phyloP scores from a whole-genome alignment of 2,113 vertebrate species.

The Cochlearius cochlearius region DNA sequence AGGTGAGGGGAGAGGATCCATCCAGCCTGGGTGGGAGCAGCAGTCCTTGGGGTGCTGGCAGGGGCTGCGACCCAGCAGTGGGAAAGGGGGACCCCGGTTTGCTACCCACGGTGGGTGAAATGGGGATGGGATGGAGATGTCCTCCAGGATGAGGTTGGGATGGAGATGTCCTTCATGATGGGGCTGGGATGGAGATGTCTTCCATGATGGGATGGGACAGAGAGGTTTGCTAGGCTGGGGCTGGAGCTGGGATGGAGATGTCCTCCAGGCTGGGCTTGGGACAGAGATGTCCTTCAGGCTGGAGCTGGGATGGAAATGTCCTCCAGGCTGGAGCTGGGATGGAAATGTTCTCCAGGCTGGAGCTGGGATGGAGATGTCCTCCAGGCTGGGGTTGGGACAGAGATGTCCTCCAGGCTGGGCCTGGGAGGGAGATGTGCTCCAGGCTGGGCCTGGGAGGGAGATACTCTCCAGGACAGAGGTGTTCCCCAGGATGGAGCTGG shows the following conservation, averaged over 20 bases:
- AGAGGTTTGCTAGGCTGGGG: too few relatives aligned
- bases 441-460: not conserved
- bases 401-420: not conserved
- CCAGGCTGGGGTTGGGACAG: not conserved
- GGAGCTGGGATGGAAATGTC: not conserved
- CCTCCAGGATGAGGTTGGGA: accelerated
- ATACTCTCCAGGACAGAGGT: not conserved
- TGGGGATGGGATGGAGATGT: not conserved
- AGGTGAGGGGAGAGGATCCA: slow-evolving; percentile 70
- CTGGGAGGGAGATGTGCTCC: not conserved
- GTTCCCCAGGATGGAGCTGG: not conserved
- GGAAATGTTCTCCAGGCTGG: not conserved
- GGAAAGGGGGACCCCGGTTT: not conserved
- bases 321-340: not conserved
- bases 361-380: not conserved
- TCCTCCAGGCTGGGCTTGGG: accelerated
- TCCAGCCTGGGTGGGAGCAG: not conserved
- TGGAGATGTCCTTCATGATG: accelerated
- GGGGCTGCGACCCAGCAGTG: not conserved
- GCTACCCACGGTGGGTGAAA: not conserved
- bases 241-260: not conserved
- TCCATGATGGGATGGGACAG: too few relatives aligned
- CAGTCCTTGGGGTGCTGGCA: not conserved
- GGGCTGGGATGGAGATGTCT: not conserved
- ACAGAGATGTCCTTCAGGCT: not conserved